Evolutionary conservation across 2,113 vertebrate species (phyloP), one percentile per base, ranked within the genome.

Genomic region (Grammomys dolichurus): DNA sequence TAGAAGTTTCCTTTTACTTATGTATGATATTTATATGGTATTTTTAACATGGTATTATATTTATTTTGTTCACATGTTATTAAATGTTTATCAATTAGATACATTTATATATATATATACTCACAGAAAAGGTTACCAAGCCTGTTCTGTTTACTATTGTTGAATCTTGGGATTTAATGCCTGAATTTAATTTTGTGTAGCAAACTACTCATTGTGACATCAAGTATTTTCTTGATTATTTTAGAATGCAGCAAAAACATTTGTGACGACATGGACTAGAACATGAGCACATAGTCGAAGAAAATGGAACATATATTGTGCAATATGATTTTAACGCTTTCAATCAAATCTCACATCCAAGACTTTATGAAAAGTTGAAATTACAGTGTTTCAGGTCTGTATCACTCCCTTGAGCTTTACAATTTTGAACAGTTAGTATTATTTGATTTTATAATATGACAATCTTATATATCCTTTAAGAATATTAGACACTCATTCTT

Each of bases 161-260:
- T 98, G 88, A 97, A 97, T 94, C 94, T 96, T 43, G 7, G 28
- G 67, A 88, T 94, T 69, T 93, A 95, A 82, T 94, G 65, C 92
- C 92, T 96, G 76, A 97, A 77, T 89, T 9, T 76, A 95, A 86
- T 87, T 97, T 93, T 2, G 0, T 48, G 7, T 86, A 94, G 58
- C 87, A 92, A 91, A 98, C 73, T 97, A 92, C 60, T 69, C 31
- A 90, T 63, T 93, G 91, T 89, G 94, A 89, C 14, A 97, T 73
- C 36, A 94, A 69, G 13, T 93, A 72, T n/a, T 97, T 96, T 97
- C 80, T 87, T 96, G 56, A 14, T 96, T 69, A 97, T n/a, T 95
- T 98, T 28, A 89, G 63, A 97, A 91, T 33, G 77, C 63, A 93
- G 90, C 73, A 92, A 96, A 88, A 73, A 76, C 95, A 96, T 54